Evolutionary conservation across 2,888 invertebrate species (phyloP).

Genomic region (Cheilosia variabilis): DNA sequence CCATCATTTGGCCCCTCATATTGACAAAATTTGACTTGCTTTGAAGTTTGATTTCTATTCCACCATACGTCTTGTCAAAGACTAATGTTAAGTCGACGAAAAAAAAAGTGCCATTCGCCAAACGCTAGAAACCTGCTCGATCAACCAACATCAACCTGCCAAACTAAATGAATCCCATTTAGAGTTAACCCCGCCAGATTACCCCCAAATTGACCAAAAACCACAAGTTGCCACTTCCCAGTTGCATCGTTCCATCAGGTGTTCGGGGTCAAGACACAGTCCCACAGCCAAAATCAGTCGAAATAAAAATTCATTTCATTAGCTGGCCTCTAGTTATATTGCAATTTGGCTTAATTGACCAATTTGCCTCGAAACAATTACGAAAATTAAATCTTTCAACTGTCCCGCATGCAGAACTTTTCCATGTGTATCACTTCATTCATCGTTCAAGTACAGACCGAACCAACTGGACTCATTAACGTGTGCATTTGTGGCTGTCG

Average conservation of each 20-base stretch:
- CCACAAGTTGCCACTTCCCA: background rate
- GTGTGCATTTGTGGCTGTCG: constrained; percentile 36
- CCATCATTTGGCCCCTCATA: too few relatives aligned
- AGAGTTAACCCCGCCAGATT: background rate
- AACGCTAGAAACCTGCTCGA: too few relatives aligned
- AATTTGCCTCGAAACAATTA: constrained; percentile 70
- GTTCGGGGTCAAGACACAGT: background rate
- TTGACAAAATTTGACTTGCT: too few relatives aligned
- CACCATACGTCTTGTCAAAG: too few relatives aligned
- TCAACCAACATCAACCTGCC: too few relatives aligned
- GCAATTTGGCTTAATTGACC: constrained; percentile 71
- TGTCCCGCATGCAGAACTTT: background rate
- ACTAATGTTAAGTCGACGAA: too few relatives aligned
- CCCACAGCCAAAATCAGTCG: constrained; percentile 32
- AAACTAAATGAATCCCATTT: background rate
- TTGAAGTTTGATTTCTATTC: too few relatives aligned
- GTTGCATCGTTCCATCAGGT: background rate
- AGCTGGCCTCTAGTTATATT: constrained; percentile 67
- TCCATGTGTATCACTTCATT: background rate
- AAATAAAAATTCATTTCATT: constrained; percentile 69
- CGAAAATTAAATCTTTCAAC: constrained; percentile 47
- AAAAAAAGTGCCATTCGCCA: too few relatives aligned
- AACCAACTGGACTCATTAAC: constrained; percentile 10
- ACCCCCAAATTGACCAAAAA: background rate
- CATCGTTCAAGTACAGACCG: background rate